phyloP scores from a whole-genome alignment of 2,888 invertebrate species.

The Amorpha juglandis region DNA sequence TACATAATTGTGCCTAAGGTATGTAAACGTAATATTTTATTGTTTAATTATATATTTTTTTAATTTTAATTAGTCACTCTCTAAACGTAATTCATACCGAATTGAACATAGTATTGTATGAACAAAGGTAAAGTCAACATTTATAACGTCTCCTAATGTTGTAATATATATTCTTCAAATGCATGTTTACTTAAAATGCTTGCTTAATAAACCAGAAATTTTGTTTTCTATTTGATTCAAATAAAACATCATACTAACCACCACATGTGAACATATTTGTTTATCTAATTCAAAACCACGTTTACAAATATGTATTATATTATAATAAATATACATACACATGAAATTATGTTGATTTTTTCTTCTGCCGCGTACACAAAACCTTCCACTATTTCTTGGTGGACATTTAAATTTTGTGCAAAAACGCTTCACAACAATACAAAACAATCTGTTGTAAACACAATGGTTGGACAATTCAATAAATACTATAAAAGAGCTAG shows the following conservation, averaged over 20 bases:
- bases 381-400: conserved; percentile 18
- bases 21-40: neutral
- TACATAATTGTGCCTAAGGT: neutral
- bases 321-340: conserved; percentile 18
- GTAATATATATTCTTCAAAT: too few species aligned
- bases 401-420: conserved; percentile 32
- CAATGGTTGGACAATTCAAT: conserved; percentile 54
- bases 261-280: neutral
- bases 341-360: conserved; percentile 4
- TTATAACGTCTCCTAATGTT: too few species aligned
- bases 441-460: conserved; percentile 46
- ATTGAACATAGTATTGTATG: neutral
- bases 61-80: too few species aligned
- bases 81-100: too few species aligned
- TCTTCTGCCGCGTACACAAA: conserved; percentile 10
- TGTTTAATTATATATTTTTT: too few species aligned
- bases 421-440: conserved; percentile 30
- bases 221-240: too few species aligned
- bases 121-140: too few species aligned
- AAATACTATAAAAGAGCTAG: conserved; percentile 49
- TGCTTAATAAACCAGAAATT: too few species aligned
- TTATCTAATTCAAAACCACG: neutral
- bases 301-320: neutral
- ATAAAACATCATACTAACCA: neutral
- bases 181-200: too few species aligned